Base-by-base conservation (phyloP, 2,113 vertebrate species). In the Asarcornis scutulata region DNA sequence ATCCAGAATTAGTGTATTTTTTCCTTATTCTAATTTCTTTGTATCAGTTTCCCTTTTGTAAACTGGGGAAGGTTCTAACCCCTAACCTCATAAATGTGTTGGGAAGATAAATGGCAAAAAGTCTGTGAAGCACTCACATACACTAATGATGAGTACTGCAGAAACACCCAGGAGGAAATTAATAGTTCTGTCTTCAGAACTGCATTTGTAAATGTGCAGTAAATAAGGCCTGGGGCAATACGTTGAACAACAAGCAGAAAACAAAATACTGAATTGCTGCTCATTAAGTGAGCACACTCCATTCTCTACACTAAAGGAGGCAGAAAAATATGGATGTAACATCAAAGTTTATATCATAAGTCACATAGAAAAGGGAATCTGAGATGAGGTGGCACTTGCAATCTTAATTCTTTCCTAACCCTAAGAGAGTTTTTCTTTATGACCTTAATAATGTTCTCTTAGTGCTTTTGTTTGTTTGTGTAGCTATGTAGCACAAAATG, bases 181-280 rank as follows among this genome's bases (percentile, higher is more conserved):
- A 87, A 73, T 94, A 95, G 85, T 85, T 89, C 74, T 92, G 53
- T 85, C 84, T 92, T 92, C 74, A 83, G 50, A 83, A 55, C 11
- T 12, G 4, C 25, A 6, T 76, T 92, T 82, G 44, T 76, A 92
- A 76, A 69, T 72, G 63, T 89, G 83, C 53, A 66, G 67, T 94
- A 92, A 95, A 94, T 94, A 92, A 89, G 82, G 50, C 87, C 78
- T 55, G 2, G 53, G 74, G 91, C 81, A 18, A 56, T 85, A 79
- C 63, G 81, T 2, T 50, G 86, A 95, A 79, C 60, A 95, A 87
- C 34, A 79, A 80, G 50, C 29, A 90, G 58, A 79, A 91, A 82
- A 76, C 4, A 6, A 73, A 86, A 85, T 82, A 84, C 52, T 85
- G 84, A 82, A 80, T 85, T 87, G 62, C 12, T 94, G 44, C 31